These are phyloP conservation scores for Machimus rusticus DNA, from an alignment of 2,888 invertebrate species.

Conservation along the genomic window DNA sequence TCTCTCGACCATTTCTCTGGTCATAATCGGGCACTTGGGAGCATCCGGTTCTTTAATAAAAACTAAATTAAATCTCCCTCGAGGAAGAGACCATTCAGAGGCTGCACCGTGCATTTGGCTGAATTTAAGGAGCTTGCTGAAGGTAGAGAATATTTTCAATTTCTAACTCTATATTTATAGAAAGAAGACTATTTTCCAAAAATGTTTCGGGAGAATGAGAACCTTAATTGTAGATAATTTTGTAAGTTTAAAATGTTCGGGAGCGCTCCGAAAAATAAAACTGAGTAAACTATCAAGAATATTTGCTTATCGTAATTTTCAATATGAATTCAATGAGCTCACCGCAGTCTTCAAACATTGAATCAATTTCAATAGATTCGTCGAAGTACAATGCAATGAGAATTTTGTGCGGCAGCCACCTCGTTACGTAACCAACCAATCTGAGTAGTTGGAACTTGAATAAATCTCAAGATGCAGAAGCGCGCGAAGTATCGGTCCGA, in stretches of 20 bases:
- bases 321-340: not conserved
- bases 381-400: not conserved
- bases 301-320: not conserved
- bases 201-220: not conserved
- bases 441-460: not conserved
- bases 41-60: conserved; percentile 5
- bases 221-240: not conserved
- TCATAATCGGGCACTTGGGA: not conserved
- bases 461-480: not conserved
- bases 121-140: not conserved
- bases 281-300: not conserved
- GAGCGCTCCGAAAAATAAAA: not conserved
- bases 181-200: not conserved
- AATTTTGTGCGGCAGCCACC: not conserved
- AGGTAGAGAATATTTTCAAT: not conserved
- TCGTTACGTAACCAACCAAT: not conserved
- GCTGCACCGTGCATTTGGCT: not conserved
- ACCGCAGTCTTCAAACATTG: not conserved
- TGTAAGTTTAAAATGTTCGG: not conserved
- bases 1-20: not conserved
- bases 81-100: not conserved
- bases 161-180: not conserved
- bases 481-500: not conserved
- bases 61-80: not conserved
- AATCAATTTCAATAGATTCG: not conserved